Percentiles rank a stretch among this genome's conserved stretches.
These are phyloP conservation scores for Clamator glandarius DNA, from an alignment of 2,797 vertebrate genomes.

Conservation along the genomic window DNA sequence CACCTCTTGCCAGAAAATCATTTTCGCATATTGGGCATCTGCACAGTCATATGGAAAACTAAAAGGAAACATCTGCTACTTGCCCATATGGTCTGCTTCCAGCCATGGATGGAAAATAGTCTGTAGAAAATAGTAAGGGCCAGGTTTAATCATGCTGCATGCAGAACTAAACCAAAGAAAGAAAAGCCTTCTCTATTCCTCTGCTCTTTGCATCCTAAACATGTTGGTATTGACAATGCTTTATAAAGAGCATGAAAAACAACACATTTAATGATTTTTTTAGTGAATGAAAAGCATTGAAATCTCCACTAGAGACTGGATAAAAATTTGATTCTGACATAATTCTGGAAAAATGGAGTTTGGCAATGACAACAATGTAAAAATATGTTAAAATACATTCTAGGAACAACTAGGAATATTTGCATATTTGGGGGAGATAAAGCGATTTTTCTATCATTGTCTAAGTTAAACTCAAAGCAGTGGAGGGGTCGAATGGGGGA, in stretches of 20 bases:
- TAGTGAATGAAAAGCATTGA: slow-evolving; percentile 15
- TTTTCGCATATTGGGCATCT: slow-evolving; percentile 41
- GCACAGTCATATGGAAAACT: slow-evolving; percentile 37
- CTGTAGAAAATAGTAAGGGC: slow-evolving; percentile 40
- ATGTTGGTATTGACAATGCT: neutral
- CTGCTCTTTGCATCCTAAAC: neutral
- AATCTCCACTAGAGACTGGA: neutral
- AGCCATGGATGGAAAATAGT: slow-evolving; percentile 15
- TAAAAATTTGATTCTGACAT: neutral
- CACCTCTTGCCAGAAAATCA: slow-evolving; percentile 40
- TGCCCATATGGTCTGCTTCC: slow-evolving; percentile 9
- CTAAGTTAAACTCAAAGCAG: neutral
- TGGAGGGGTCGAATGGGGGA: neutral
- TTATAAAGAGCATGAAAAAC: slow-evolving; percentile 36
- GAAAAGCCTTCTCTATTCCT: neutral
- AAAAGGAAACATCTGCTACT: slow-evolving; percentile 65
- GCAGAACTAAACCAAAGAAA: neutral
- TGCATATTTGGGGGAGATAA: neutral
- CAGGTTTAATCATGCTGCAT: slow-evolving; percentile 31
- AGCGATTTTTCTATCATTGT: neutral
- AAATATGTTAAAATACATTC: neutral
- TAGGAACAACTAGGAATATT: neutral
- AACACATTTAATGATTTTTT: neutral
- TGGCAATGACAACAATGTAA: neutral
- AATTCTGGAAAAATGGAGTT: slow-evolving; percentile 17